A percentile compares a stretch with the other conserved stretches of the same genome.
Conservation (phyloP, 2,888 invertebrate species). For the Sarcophaga carnaria region DNA sequence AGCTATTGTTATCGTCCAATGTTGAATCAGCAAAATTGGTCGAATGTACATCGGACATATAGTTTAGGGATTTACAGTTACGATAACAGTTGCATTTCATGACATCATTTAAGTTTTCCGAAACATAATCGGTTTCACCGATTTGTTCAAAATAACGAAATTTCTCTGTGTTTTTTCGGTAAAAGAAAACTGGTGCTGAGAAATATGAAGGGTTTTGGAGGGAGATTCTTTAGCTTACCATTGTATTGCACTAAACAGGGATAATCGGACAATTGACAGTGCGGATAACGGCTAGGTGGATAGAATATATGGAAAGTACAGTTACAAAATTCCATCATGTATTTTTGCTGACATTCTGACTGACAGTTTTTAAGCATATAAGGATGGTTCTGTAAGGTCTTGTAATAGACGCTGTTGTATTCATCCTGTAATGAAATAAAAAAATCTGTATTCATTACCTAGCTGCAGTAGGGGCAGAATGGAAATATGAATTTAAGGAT, state of each 20-base stretch:
- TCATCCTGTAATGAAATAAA: slow-evolving; percentile 57
- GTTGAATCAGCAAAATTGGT: slow-evolving; percentile 54
- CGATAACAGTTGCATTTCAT: slow-evolving; percentile 77
- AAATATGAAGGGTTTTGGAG: too few relatives aligned
- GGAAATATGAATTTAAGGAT: too few relatives aligned
- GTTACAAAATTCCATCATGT: slow-evolving; percentile 79
- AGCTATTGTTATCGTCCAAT: slow-evolving; percentile 68
- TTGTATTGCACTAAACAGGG: slow-evolving; percentile 74
- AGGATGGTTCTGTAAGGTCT: slow-evolving; percentile 76
- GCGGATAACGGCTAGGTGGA: slow-evolving; percentile 72
- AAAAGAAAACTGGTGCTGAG: neutral
- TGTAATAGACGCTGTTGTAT: slow-evolving; percentile 74
- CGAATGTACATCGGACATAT: slow-evolving; percentile 72
- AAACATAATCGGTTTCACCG: slow-evolving; percentile 73
- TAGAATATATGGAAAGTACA: slow-evolving; percentile 80
- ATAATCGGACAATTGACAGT: slow-evolving; percentile 75
- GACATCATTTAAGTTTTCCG: slow-evolving; percentile 69
- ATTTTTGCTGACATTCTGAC: slow-evolving; percentile 80
- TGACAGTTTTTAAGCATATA: slow-evolving; percentile 80
- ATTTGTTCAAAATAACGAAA: slow-evolving; percentile 70
- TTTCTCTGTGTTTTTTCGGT: slow-evolving; percentile 13
- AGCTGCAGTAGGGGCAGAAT: too few relatives aligned
- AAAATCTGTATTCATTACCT: too few relatives aligned
- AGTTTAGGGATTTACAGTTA: slow-evolving; percentile 77
- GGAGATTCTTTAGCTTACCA: slow-evolving; percentile 65